Evolutionary conservation across 1,140 invertebrate genomes (phyloP), one percentile per base, ranked within the genome.

Genomic region (Tyrophagus putrescentiae): DNA sequence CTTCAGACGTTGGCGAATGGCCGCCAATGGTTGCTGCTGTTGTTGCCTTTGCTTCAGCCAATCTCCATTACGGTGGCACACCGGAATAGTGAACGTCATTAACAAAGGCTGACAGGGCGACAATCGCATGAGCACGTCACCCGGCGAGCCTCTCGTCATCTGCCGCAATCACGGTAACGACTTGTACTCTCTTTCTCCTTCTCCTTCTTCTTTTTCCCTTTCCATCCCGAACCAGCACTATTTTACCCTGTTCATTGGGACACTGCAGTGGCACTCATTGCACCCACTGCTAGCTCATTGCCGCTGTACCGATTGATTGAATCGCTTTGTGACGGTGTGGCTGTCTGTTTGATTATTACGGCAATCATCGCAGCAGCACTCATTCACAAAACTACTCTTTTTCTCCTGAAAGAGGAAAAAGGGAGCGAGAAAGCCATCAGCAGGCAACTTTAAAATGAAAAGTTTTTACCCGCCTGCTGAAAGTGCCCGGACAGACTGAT

Each of bases 391-490:
- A n/a, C n/a, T n/a, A n/a, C n/a, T n/a, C n/a, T n/a, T n/a, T n/a
- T n/a, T n/a, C n/a, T n/a, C n/a, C n/a, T n/a, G n/a, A n/a, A n/a
- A n/a, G n/a, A n/a, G n/a, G n/a, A n/a, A n/a, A n/a, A n/a, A n/a
- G n/a, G n/a, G n/a, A n/a, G n/a, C n/a, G n/a, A n/a, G n/a, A n/a
- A n/a, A n/a, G n/a, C n/a, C n/a, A n/a, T n/a, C n/a, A n/a, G n/a
- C 23, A 48, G 23, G 21, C 23, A 48, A 48, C 21, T 48, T 48
- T 48, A 48, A 48, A 48, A 48, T 48, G 45, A 48, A 21, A 48
- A 48, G 31, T 21, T 48, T 48, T 48, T 48, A 13, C 45, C 45
- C 31, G 18, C 18, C 31, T 39, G 13, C n/a, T n/a, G 23, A 21
- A 48, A 48, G 45, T 48, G 45, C 45, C 21, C 7, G 18, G 21